Evolutionary conservation across 35 echinoderm and acorn worm genomes (phyloP).

Genomic region (Holothuria glaberrima): DNA sequence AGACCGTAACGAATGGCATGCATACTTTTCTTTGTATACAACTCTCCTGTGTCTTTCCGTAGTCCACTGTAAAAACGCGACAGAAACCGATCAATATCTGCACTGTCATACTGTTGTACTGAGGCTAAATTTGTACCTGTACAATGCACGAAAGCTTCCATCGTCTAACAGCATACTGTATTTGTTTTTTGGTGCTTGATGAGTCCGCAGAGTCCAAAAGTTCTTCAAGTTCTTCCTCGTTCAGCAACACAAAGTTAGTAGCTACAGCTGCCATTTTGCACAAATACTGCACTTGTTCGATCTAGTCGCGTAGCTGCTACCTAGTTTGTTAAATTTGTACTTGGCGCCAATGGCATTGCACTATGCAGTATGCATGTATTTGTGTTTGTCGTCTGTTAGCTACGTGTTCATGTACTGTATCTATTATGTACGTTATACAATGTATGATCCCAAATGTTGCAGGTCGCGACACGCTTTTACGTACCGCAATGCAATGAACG

Average conservation of each 20-base stretch:
- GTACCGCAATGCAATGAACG: too few relatives aligned
- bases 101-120: not conserved
- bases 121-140: slow-evolving; percentile 4
- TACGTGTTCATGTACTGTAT: too few relatives aligned
- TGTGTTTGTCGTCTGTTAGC: too few relatives aligned
- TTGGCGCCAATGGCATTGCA: too few relatives aligned
- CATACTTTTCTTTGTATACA: slow-evolving; percentile 77
- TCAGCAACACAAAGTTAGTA: slow-evolving; percentile 25
- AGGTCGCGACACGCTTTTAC: too few relatives aligned
- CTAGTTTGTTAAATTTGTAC: too few relatives aligned
- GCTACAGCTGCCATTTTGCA: not conserved
- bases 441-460: too few relatives aligned
- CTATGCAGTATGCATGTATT: too few relatives aligned
- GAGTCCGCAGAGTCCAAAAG: not conserved
- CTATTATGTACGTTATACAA: too few relatives aligned
- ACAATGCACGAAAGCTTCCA: not conserved
- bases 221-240: slow-evolving; percentile 35
- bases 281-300: too few relatives aligned
- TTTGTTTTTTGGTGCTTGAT: slow-evolving; percentile 15
- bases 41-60: slow-evolving; percentile 11
- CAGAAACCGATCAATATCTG: slow-evolving; percentile 45
- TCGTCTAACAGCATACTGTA: not conserved
- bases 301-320: too few relatives aligned
- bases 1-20: slow-evolving; percentile 33
- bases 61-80: slow-evolving; percentile 53